Base-by-base conservation (phyloP, 2,113 vertebrate species). In the Pterocles gutturalis region DNA sequence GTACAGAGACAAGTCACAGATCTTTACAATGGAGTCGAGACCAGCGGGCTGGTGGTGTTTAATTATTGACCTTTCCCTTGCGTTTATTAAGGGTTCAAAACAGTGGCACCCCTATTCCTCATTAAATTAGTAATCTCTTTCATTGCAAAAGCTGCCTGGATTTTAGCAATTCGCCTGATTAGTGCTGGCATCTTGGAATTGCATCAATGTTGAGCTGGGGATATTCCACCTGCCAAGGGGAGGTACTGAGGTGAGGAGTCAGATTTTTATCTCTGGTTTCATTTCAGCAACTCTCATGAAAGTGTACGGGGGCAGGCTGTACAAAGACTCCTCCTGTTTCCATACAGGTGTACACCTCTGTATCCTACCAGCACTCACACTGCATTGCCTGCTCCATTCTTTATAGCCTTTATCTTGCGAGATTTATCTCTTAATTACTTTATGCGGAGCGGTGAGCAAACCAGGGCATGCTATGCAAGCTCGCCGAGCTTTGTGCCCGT, bases 211-310 rank as follows among this genome's bases (percentile, higher is more conserved):
- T 89, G 82, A 92, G 81, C 89, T 91, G 66, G 36, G 65, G 76
- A 29, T 90, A 69, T 72, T 81, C 43, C 65, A 83, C 33, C 69
- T 67, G 76, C 65, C 86, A 89, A 82, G 29, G 31, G 57, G 82
- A 96, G 45, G 54, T 95, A 95, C 58, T 34, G 48, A 93, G 92
- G 90, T 92, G 81, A 97, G 24, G 60, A 96, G 96, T 97, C 89
- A 95, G 97, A 97, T 97, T 91, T 94, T 89, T 96, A 97, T 97
- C 96, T 57, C 26, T 1, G 86, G 91, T 97, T 95, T 96, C 94
- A 96, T 95, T 92, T 89, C 83, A 95, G 84, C 93, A 92, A 92
- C 94, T 96, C 96, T 83, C 95, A 96, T 93, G 89, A 82, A 90
- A 83, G 70, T 9, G 8, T 64, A 94, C 4, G 24, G 61, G 64